Conservation (phyloP, 2,113 vertebrate genomes). For the Laticauda laticaudata region DNA sequence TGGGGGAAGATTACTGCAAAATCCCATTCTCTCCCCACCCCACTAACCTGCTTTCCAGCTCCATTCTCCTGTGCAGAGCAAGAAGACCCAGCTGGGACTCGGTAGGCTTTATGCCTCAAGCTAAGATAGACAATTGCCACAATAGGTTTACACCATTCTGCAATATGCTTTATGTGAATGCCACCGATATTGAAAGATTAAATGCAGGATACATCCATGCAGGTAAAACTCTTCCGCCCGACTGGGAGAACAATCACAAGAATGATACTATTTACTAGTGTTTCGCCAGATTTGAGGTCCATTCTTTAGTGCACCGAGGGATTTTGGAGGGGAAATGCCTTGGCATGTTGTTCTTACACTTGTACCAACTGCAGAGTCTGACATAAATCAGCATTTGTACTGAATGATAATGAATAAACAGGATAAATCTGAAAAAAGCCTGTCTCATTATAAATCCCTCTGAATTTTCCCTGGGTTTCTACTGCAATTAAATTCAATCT, state of each 20-base stretch:
- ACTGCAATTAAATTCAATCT: not conserved
- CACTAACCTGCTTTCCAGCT: too few relatives aligned
- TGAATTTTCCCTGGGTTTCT: constrained; percentile 14
- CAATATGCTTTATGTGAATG: constrained; percentile 30
- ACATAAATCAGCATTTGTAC: not conserved
- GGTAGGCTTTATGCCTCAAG: not conserved
- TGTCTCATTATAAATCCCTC: not conserved
- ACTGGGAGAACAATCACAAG: not conserved
- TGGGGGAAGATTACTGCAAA: too few relatives aligned
- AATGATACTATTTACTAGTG: not conserved
- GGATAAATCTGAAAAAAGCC: not conserved
- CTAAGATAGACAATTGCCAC: not conserved
- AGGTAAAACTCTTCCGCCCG: not conserved
- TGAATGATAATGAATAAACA: not conserved
- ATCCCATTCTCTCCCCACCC: too few relatives aligned
- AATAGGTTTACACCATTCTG: constrained; percentile 30
- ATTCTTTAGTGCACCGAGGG: not conserved
- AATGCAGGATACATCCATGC: constrained; percentile 35
- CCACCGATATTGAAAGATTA: constrained; percentile 40
- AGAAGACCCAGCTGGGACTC: too few relatives aligned
- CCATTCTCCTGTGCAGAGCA: too few relatives aligned
- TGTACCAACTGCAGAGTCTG: not conserved
- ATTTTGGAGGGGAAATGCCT: not conserved
- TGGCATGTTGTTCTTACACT: not conserved
- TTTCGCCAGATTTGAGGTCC: not conserved